Conservation (phyloP, 2,888 invertebrate genomes). For the Cheilosia vulpina region DNA sequence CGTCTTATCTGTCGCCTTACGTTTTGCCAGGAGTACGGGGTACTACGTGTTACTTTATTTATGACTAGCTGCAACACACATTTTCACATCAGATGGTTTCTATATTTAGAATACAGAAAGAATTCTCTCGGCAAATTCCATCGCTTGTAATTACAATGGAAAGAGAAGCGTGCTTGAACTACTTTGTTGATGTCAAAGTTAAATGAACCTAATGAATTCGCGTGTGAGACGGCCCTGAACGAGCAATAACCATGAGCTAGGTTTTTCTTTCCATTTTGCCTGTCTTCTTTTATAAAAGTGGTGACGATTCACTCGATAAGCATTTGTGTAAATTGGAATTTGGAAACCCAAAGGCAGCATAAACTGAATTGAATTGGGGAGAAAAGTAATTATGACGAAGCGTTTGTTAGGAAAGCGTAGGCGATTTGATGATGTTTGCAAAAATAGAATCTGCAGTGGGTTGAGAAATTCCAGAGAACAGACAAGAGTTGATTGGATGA, state of each 20-base stretch:
- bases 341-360: no score
- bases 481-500: background rate
- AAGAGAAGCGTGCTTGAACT: background rate
- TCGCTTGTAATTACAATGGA: background rate
- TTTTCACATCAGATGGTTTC: background rate
- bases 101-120: background rate
- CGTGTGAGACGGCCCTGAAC: background rate
- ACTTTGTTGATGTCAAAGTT: conserved; percentile 11
- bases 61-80: background rate
- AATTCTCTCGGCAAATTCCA: background rate
- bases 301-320: background rate
- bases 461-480: background rate
- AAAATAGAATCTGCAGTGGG: conserved; percentile 19
- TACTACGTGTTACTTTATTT: no score
- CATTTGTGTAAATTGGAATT: no score
- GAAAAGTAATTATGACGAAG: background rate
- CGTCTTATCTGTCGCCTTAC: no score
- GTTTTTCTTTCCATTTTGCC: background rate
- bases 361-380: background rate
- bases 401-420: background rate
- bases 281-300: background rate
- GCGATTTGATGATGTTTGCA: conserved; percentile 26
- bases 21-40: no score
- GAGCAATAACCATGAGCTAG: background rate
- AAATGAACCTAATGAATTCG: background rate